Percentiles rank a stretch among this genome's conserved stretches.
These are phyloP conservation scores for Listronotus oregonensis DNA, from an alignment of 1,140 invertebrate species.

Conservation along the genomic window DNA sequence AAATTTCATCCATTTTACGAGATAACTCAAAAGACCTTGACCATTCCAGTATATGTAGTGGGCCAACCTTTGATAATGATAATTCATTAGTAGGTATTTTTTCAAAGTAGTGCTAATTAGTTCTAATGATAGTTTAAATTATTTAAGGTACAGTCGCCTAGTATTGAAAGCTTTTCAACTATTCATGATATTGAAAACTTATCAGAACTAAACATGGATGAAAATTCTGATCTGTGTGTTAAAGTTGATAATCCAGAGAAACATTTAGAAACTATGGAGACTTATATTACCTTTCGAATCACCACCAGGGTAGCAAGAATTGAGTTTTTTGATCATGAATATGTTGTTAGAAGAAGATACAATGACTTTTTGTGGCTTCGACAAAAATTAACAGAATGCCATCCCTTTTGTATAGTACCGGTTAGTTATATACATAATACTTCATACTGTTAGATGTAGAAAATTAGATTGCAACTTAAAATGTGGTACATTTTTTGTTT, in stretches of 20 bases:
- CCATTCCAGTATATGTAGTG: conserved; percentile 46
- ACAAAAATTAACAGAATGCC: conserved; percentile 68
- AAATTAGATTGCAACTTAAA: too few relatives aligned
- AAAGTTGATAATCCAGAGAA: conserved; percentile 80
- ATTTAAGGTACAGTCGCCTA: conserved; percentile 62
- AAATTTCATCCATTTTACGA: conserved; percentile 47
- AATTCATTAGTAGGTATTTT: conserved; percentile 48
- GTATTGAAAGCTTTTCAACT: conserved; percentile 67
- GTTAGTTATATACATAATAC: conserved; percentile 56
- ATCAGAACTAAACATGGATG: conserved; percentile 61
- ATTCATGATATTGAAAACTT: conserved; percentile 63
- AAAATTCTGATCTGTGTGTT: conserved; percentile 67
- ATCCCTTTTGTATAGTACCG: conserved; percentile 72
- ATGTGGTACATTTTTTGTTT: too few relatives aligned
- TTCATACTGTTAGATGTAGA: conserved; percentile 6
- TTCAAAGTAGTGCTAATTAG: conserved; percentile 18
- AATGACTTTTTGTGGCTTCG: conserved; percentile 79
- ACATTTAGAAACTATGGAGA: conserved; percentile 75
- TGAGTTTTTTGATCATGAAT: conserved; percentile 71
- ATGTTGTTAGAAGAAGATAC: conserved; percentile 71
- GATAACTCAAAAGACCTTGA: conserved; percentile 46
- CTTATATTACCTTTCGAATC: conserved; percentile 75
- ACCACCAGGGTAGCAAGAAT: conserved; percentile 70
- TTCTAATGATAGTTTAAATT: conserved; percentile 23
- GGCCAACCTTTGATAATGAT: conserved; percentile 49